Conservation (phyloP, 2,888 invertebrate species). For the Rhagonycha lutea region DNA sequence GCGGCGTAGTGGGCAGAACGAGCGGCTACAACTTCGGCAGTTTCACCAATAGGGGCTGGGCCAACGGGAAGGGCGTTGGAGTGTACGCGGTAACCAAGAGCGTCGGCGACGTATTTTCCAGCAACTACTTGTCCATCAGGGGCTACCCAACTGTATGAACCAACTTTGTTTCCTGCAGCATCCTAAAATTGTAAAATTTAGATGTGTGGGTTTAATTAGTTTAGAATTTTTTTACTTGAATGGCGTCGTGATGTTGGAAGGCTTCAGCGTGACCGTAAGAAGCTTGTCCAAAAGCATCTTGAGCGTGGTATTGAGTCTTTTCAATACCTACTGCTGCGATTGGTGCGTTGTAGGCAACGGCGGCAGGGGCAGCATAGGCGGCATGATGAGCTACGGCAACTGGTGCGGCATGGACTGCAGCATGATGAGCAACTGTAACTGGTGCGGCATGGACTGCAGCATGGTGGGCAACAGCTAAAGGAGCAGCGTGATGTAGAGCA, state of each 20-base stretch:
- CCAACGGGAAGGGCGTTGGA: constrained; percentile 55
- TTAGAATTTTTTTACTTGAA: constrained; percentile 40
- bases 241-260: constrained; percentile 50
- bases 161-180: constrained; percentile 53
- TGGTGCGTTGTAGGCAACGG: constrained; percentile 32
- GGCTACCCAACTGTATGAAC: constrained; percentile 55
- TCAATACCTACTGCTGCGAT: constrained; percentile 38
- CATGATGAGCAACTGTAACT: constrained; percentile 31
- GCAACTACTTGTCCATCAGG: constrained; percentile 54
- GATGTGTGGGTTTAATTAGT: not conserved
- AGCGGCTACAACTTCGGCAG: constrained; percentile 53
- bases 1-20: constrained; percentile 53
- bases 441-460: constrained; percentile 6
- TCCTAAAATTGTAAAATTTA: constrained; percentile 36
- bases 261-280: constrained; percentile 52
- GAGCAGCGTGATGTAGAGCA: constrained; percentile 1
- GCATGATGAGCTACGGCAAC: constrained; percentile 29
- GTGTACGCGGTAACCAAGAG: constrained; percentile 53
- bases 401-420: constrained; percentile 36
- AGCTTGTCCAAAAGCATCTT: constrained; percentile 53
- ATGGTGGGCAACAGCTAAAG: not conserved
- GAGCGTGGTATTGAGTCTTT: constrained; percentile 53
- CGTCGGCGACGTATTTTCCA: constrained; percentile 56
- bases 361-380: constrained; percentile 38
- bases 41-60: constrained; percentile 45